Percentiles rank a stretch among this genome's conserved stretches.
Evolutionary conservation across 2,888 invertebrate genomes (phyloP).

Genomic region (Volucella inflata): DNA sequence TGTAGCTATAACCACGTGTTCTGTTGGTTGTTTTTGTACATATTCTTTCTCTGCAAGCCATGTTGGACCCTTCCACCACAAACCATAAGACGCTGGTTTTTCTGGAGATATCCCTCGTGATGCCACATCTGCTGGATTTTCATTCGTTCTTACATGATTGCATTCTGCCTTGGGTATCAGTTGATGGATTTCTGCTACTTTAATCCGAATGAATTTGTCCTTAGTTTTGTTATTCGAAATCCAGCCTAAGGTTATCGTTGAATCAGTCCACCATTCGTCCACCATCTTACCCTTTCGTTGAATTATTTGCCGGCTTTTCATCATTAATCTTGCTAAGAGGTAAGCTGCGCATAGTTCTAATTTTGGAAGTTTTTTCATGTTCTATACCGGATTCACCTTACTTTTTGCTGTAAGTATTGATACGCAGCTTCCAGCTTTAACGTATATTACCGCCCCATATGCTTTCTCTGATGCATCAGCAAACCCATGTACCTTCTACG

Average conservation of each 20-base stretch:
- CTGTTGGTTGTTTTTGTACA: background rate
- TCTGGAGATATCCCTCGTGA: too few relatives aligned
- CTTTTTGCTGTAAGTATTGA: background rate
- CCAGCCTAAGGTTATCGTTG: background rate
- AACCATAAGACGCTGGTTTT: slow-evolving; percentile 3
- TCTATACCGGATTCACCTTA: background rate
- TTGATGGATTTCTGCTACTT: slow-evolving; percentile 30
- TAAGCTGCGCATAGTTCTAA: slow-evolving; percentile 16
- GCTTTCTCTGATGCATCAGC: too few relatives aligned
- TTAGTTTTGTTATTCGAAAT: too few relatives aligned
- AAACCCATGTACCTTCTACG: too few relatives aligned
- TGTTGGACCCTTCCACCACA: slow-evolving; percentile 17
- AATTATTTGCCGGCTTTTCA: background rate
- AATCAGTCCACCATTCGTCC: background rate
- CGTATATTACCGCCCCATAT: too few relatives aligned
- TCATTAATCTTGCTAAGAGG: slow-evolving; percentile 24
- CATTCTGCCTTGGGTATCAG: slow-evolving; percentile 15
- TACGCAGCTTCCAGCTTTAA: background rate
- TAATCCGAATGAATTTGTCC: slow-evolving; percentile 29
- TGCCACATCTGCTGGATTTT: too few relatives aligned
- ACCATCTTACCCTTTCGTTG: background rate
- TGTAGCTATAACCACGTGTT: too few relatives aligned
- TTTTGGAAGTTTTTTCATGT: slow-evolving; percentile 7
- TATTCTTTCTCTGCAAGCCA: slow-evolving; percentile 16
- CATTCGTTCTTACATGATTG: too few relatives aligned